Conservation (phyloP, 2,113 vertebrate species). For the Misgurnus mizolepis region DNA sequence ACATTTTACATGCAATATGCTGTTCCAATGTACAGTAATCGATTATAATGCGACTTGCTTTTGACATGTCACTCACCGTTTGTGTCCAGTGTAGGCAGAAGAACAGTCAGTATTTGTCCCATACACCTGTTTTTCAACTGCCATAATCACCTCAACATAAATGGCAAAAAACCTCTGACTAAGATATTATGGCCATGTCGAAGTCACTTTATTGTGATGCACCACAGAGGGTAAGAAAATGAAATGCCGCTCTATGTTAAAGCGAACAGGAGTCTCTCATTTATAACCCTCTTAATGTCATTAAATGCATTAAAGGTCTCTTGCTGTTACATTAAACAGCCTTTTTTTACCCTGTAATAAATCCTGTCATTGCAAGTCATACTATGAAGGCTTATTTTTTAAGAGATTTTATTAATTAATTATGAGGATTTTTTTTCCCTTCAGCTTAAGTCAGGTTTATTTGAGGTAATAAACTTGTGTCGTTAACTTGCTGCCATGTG, state of each 20-base stretch:
- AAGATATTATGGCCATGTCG: constrained; percentile 70
- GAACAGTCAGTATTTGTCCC: constrained; percentile 31
- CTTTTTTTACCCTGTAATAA: constrained; percentile 66
- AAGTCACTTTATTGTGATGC: constrained; percentile 67
- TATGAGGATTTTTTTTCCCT: constrained; percentile 22
- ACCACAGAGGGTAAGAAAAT: constrained; percentile 63
- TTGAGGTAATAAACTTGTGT: constrained; percentile 77
- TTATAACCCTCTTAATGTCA: constrained; percentile 62
- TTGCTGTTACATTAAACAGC: constrained; percentile 63
- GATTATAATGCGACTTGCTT: no score
- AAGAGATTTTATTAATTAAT: constrained; percentile 43
- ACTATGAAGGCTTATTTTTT: constrained; percentile 58
- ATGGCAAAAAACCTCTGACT: constrained; percentile 67
- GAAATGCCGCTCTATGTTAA: constrained; percentile 56
- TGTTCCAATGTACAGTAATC: no score
- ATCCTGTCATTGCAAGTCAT: constrained; percentile 51
- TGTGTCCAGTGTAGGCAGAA: not conserved
- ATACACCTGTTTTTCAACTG: constrained; percentile 55
- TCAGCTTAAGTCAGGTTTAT: constrained; percentile 66
- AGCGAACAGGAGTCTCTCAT: constrained; percentile 59
- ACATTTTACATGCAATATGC: no score
- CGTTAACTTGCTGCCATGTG: constrained; percentile 64
- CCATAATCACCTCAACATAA: constrained; percentile 52
- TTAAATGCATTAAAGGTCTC: constrained; percentile 66
- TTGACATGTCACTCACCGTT: no score